Percentiles rank a stretch among this genome's conserved stretches.
phyloP scores from a whole-genome alignment of 1,140 invertebrate genomes.

The Drosophila ercepeae region DNA sequence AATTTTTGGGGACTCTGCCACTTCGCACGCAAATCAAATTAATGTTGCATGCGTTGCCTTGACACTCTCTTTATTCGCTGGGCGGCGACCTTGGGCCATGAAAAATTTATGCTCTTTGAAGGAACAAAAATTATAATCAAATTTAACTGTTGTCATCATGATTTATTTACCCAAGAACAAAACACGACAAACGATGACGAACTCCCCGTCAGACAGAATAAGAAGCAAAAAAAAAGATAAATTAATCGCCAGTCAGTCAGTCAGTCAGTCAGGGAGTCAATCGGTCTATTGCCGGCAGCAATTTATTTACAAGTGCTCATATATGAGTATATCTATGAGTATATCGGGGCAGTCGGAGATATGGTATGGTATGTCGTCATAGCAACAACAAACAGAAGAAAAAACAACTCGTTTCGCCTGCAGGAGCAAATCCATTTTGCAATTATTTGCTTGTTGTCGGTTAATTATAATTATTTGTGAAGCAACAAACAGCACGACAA shows the following conservation, averaged over 20 bases:
- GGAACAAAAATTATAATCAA: constrained; percentile 74
- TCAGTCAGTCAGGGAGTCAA: constrained; percentile 37
- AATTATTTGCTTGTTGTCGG: constrained; percentile 61
- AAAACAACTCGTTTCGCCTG: constrained; percentile 62
- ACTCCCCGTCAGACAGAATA: constrained; percentile 46
- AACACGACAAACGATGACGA: constrained; percentile 57
- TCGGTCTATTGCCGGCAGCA: constrained; percentile 47
- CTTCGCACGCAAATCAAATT: constrained; percentile 81
- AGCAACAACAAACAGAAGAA: constrained; percentile 14
- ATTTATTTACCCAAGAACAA: constrained; percentile 72
- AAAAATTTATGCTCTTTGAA: constrained; percentile 64
- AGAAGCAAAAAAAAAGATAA: constrained; percentile 52
- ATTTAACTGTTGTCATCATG: constrained; percentile 81
- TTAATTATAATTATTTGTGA: constrained; percentile 64
- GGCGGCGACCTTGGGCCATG: constrained; percentile 64
- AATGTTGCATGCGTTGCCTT: constrained; percentile 75
- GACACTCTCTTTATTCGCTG: constrained; percentile 37
- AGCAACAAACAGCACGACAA: constrained; percentile 28
- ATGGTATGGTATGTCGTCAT: constrained; percentile 53
- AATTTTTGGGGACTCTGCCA: constrained; percentile 11
- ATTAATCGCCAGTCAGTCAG: constrained; percentile 52
- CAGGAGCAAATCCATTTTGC: constrained; percentile 70
- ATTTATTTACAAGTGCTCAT: constrained; percentile 44
- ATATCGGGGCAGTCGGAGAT: constrained; percentile 22
- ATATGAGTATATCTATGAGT: constrained; percentile 20